Percentiles rank a stretch among this genome's conserved stretches.
Conservation (phyloP, 1,140 invertebrate genomes). For the Cydia pomonella region DNA sequence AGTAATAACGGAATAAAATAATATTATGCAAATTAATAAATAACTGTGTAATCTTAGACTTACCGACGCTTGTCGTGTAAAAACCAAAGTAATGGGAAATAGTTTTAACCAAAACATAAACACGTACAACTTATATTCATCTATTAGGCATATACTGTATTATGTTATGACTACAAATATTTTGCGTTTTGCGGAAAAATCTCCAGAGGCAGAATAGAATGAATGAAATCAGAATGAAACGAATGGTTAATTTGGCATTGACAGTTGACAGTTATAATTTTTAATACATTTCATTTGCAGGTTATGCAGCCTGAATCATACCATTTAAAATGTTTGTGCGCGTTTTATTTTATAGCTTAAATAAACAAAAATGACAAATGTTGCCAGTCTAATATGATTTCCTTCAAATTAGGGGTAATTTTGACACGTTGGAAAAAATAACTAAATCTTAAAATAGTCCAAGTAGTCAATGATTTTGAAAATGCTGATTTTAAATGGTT, state of each 20-base stretch:
- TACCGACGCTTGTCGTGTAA: constrained; percentile 22
- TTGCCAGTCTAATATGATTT: background rate
- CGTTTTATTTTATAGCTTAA: background rate
- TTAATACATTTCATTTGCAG: background rate
- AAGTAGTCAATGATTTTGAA: no score
- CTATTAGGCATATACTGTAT: background rate
- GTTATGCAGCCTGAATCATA: background rate
- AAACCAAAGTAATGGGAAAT: constrained; percentile 1
- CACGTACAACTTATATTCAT: background rate
- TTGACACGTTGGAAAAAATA: background rate
- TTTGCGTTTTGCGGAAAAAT: constrained; percentile 20
- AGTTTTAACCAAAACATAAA: constrained; percentile 31
- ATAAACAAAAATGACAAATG: background rate
- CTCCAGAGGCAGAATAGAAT: background rate
- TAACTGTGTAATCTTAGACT: constrained; percentile 21
- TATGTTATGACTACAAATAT: constrained; percentile 16
- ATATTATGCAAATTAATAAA: constrained; percentile 28
- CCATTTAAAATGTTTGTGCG: background rate
- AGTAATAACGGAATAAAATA: constrained; percentile 22
- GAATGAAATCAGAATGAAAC: background rate
- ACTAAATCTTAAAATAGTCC: no score
- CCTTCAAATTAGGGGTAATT: background rate
- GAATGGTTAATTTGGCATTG: constrained; percentile 16
- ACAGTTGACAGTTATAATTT: background rate
- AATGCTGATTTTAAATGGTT: no score